phyloP scores from a whole-genome alignment of 2,888 invertebrate genomes.

The Drosophila anomalata region DNA sequence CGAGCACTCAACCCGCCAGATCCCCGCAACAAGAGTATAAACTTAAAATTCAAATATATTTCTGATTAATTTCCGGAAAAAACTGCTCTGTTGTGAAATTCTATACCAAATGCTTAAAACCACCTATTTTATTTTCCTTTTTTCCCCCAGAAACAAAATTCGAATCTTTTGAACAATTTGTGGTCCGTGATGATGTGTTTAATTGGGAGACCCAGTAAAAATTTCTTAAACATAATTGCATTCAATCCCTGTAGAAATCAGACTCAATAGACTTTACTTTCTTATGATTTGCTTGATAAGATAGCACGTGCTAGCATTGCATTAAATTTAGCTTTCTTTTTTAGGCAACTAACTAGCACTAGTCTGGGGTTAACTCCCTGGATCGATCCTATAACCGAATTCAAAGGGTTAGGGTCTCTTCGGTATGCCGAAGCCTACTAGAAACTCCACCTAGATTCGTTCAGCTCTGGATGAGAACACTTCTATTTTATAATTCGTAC shows the following conservation, averaged over 20 bases:
- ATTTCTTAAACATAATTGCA: not conserved
- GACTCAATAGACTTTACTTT: not conserved
- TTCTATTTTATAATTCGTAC: conserved; percentile 22
- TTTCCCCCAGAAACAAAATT: not conserved
- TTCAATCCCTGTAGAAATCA: not conserved
- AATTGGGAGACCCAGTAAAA: not conserved
- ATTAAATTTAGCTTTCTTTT: conserved; percentile 34
- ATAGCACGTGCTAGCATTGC: conserved; percentile 33
- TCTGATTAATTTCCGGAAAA: not conserved
- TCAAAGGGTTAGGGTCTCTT: not conserved
- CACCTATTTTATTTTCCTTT: not conserved
- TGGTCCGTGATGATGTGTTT: conserved; percentile 6
- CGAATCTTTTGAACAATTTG: not conserved
- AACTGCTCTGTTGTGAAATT: not conserved
- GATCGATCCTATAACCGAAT: conserved; percentile 2
- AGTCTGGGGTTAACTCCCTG: conserved; percentile 8
- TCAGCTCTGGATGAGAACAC: conserved; percentile 37
- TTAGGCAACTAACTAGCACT: conserved; percentile 23
- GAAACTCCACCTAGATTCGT: conserved; percentile 23
- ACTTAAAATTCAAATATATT: not conserved
- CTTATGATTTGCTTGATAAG: conserved; percentile 29
- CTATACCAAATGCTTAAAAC: not conserved
- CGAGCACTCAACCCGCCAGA: conserved; percentile 25
- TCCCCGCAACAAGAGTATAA: not conserved
- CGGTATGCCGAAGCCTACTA: conserved; percentile 17